Conservation (phyloP, 2,888 invertebrate genomes). For the Blastobasis adustella region DNA sequence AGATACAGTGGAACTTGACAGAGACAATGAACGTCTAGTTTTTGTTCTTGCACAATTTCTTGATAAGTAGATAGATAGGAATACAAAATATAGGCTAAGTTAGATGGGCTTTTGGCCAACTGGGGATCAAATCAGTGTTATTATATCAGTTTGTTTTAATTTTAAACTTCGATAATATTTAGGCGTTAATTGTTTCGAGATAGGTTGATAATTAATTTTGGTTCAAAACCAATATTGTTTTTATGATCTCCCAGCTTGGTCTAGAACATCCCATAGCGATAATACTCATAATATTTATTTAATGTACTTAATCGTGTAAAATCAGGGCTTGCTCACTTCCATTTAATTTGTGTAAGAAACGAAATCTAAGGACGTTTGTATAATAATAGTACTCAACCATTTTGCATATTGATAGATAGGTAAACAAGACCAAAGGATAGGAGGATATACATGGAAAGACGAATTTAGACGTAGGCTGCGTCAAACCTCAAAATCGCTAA, state of each 20-base stretch:
- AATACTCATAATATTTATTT: background rate
- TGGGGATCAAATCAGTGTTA: conserved; percentile 2
- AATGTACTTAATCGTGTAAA: conserved; percentile 21
- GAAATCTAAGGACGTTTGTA: too few species aligned
- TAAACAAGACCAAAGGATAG: too few species aligned
- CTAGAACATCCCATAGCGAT: too few species aligned
- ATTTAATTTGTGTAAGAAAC: conserved; percentile 2
- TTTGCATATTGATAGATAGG: too few species aligned
- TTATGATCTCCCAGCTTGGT: too few species aligned
- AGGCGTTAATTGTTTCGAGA: too few species aligned
- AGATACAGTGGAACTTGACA: conserved; percentile 3
- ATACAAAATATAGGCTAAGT: conserved; percentile 45
- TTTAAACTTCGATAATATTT: too few species aligned
- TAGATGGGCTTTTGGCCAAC: conserved; percentile 22
- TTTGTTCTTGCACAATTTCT: conserved; percentile 64
- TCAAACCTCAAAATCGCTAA: background rate
- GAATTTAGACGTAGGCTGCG: background rate
- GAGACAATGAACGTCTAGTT: conserved; percentile 19
- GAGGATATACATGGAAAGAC: too few species aligned
- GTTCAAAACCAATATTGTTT: background rate
- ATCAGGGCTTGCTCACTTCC: conserved; percentile 56
- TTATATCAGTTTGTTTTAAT: too few species aligned
- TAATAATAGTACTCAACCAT: too few species aligned
- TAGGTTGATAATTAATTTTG: background rate
- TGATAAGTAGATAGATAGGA: conserved; percentile 60